Conservation (phyloP, 1,140 invertebrate species). For the Probaryconus sp. region DNA sequence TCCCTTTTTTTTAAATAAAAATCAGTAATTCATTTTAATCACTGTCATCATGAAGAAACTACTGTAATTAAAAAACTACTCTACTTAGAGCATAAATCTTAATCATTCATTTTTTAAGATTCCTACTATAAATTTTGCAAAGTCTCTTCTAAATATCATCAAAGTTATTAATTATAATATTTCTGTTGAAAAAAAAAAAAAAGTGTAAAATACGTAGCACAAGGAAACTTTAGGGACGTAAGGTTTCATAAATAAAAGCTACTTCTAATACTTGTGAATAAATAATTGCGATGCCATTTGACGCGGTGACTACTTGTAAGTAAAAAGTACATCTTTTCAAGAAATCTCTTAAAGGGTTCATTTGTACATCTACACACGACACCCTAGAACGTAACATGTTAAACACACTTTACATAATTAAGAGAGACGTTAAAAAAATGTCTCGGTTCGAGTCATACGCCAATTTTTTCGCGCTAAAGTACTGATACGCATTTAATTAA, state of each 20-base stretch:
- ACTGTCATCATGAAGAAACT: too few relatives aligned
- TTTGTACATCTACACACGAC: slow-evolving; percentile 17
- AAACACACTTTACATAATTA: slow-evolving; percentile 16
- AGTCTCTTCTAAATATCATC: not conserved
- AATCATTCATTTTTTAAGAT: too few relatives aligned
- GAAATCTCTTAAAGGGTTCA: slow-evolving; percentile 10
- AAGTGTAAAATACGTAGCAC: slow-evolving; percentile 9
- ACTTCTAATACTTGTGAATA: slow-evolving; percentile 24
- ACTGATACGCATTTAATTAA: too few relatives aligned
- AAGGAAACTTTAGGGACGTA: not conserved
- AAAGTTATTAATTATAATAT: slow-evolving; percentile 24
- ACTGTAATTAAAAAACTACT: too few relatives aligned
- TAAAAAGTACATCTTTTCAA: slow-evolving; percentile 5
- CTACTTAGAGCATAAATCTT: too few relatives aligned
- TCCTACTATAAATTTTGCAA: too few relatives aligned
- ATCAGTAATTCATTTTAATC: too few relatives aligned
- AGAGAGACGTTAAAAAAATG: slow-evolving; percentile 5
- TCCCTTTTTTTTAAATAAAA: too few relatives aligned
- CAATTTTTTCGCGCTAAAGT: too few relatives aligned
- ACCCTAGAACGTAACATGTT: not conserved
- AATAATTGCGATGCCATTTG: slow-evolving; percentile 19
- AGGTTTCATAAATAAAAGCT: slow-evolving; percentile 9
- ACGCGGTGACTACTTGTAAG: slow-evolving; percentile 3
- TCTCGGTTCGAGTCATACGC: not conserved
- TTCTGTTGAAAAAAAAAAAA: slow-evolving; percentile 14